These are phyloP conservation scores for Calephelis virginiensis DNA, from an alignment of 1,140 invertebrate species.

Conservation along the genomic window DNA sequence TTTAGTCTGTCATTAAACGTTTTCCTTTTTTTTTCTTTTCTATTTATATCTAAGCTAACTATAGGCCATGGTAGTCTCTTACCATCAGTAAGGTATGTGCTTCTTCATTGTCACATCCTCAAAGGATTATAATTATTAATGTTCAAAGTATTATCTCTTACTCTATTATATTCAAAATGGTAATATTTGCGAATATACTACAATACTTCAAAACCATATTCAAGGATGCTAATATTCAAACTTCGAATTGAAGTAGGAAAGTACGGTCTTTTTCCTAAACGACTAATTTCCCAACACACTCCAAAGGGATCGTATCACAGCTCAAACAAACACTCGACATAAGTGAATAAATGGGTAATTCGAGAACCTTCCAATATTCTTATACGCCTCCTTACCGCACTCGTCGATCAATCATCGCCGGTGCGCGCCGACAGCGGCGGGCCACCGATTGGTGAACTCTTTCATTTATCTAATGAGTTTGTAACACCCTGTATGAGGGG, in stretches of 20 bases:
- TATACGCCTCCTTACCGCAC: conserved; percentile 4
- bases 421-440: conserved; percentile 28
- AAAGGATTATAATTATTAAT: conserved; percentile 14
- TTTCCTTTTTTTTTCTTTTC: no score
- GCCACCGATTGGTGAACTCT: conserved; percentile 60
- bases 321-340: conserved; percentile 60
- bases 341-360: conserved; percentile 70
- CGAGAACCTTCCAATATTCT: conserved; percentile 30
- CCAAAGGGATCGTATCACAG: conserved; percentile 49
- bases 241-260: not conserved
- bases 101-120: no score
- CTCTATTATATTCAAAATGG: no score
- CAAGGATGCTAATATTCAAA: no score
- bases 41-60: no score
- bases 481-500: conserved; percentile 40
- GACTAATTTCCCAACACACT: conserved; percentile 50
- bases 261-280: conserved; percentile 14
- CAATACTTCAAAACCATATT: no score
- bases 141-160: no score
- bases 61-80: no score
- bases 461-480: conserved; percentile 75
- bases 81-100: no score
- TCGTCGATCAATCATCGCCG: conserved; percentile 58
- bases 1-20: no score
- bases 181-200: no score